phyloP scores from a whole-genome alignment of 2,113 vertebrate species.

The Eretmochelys imbricata region DNA sequence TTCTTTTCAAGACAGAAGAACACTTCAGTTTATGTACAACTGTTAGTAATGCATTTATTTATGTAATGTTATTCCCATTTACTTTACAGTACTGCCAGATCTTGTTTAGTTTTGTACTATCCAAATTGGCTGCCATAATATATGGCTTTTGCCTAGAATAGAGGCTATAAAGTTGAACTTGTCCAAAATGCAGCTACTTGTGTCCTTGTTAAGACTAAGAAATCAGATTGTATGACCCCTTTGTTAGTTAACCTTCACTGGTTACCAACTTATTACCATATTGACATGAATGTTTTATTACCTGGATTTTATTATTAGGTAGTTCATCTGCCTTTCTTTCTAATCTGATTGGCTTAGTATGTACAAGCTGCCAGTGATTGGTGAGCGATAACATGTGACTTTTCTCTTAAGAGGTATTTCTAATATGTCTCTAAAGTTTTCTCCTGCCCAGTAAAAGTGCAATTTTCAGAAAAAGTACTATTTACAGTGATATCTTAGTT shows the following conservation, averaged over 20 bases:
- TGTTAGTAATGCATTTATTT: background rate
- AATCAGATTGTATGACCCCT: background rate
- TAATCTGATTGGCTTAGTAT: background rate
- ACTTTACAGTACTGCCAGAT: background rate
- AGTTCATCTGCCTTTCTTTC: background rate
- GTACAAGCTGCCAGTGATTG: background rate
- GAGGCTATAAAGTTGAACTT: background rate
- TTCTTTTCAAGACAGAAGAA: background rate
- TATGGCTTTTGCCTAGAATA: background rate
- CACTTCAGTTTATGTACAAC: background rate
- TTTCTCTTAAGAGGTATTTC: background rate
- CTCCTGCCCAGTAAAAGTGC: background rate
- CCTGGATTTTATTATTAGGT: background rate
- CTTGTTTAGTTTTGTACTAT: background rate
- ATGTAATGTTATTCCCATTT: background rate
- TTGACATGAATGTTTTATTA: background rate
- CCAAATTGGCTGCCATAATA: background rate
- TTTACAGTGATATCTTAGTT: constrained; percentile 14
- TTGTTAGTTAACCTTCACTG: background rate
- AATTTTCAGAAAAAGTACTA: constrained; percentile 7
- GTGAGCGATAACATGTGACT: background rate
- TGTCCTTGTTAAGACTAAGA: constrained; percentile 15
- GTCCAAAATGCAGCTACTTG: background rate
- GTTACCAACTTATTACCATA: background rate
- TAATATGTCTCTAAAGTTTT: background rate